phyloP scores from a whole-genome alignment of 2,797 vertebrate species.

The Dallia pectoralis region DNA sequence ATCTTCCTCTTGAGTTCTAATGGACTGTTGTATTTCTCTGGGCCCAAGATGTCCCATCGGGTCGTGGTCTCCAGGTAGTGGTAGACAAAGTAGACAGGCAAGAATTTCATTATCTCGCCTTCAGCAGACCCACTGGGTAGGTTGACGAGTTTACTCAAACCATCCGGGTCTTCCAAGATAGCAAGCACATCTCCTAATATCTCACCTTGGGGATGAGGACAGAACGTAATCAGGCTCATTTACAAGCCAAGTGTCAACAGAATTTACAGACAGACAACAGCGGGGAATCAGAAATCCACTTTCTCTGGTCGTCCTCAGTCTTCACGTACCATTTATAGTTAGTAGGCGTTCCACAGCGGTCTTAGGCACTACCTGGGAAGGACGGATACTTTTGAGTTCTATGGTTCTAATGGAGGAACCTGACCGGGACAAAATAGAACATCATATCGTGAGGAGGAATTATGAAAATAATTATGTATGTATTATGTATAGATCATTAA shows the following conservation, averaged over 20 bases:
- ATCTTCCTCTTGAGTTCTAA: slow-evolving; percentile 75
- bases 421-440: slow-evolving; percentile 14
- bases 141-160: slow-evolving; percentile 67
- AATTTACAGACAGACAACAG: neutral
- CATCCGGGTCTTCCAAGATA: slow-evolving; percentile 65
- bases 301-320: too few relatives aligned
- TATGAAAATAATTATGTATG: neutral
- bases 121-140: slow-evolving; percentile 81
- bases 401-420: slow-evolving; percentile 60
- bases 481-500: neutral
- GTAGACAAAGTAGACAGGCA: slow-evolving; percentile 78
- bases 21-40: slow-evolving; percentile 38
- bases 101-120: slow-evolving; percentile 74
- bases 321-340: slow-evolving; percentile 78
- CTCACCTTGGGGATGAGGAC: slow-evolving; percentile 71
- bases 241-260: neutral
- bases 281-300: neutral
- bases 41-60: slow-evolving; percentile 75
- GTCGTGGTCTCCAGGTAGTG: slow-evolving; percentile 77
- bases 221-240: neutral
- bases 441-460: neutral
- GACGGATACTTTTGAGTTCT: slow-evolving; percentile 74
- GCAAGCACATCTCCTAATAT: slow-evolving; percentile 77
- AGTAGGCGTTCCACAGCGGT: slow-evolving; percentile 76
- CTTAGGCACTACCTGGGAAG: slow-evolving; percentile 83